Evolutionary conservation across 2,797 vertebrate species (phyloP), one percentile per base, ranked within the genome.

Genomic region (Brachymystax lenok): DNA sequence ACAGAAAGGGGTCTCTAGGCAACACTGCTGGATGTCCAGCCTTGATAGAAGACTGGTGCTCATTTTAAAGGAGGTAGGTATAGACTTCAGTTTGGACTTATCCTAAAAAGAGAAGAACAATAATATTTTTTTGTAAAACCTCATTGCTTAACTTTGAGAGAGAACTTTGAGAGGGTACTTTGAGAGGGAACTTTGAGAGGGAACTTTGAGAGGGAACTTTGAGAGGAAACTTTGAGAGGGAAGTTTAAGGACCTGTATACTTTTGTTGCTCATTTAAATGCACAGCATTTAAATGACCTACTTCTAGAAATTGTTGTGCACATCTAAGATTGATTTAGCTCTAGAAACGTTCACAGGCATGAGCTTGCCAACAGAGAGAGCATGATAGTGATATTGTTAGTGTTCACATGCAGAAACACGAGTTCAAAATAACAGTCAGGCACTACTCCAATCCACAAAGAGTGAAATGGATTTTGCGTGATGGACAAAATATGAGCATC

Each of bases 21-120:
- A 24, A 79, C 68, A 46, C 61, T 21, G 69, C 64, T 68, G 72
- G 30, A n/a, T 63, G 16, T 24, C 66, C 73, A 75, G 64, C 54
- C 66, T 56, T 19, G 27, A 17, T 35, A 40, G 40, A 81, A 59
- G 28, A 66, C 71, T 19, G 28, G 21, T 24, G 8, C 27, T 27
- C 16, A 56, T 56, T n/a, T 24, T n/a, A 70, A 70, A 70, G 12
- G 40, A 70, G 40, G 4, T 14, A 46, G 28, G 5, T 19, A 2
- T 28, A 5, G 21, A 27, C 40, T 24, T 69, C 30, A 68, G 30
- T 68, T 69, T 56, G 54, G 54, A 56, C 17, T 19, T 2, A 6
- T 69, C n/a, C 8, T 35, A 17, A 17, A 35, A n/a, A 69, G 67
- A 6, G 14, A 21, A 33, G 17, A 68, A 17, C 24, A 68, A 16